phyloP scores from a whole-genome alignment of 2,113 vertebrate genomes.

The Sus scrofa region DNA sequence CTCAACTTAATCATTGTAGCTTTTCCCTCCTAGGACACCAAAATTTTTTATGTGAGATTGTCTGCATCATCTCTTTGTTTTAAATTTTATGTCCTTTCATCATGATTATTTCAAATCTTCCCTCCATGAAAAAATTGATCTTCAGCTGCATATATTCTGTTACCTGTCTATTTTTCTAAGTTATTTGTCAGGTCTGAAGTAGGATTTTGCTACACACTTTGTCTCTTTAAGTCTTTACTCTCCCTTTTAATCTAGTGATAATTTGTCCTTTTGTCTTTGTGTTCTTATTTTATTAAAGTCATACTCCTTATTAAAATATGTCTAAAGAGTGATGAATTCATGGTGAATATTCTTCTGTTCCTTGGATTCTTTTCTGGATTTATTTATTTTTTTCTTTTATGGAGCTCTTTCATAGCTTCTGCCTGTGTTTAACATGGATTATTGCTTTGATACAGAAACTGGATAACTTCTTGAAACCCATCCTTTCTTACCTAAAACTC shows the following conservation, averaged over 20 bases:
- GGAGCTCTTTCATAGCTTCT: slow-evolving; percentile 34
- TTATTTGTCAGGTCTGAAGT: background rate
- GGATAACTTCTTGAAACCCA: background rate
- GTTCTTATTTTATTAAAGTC: slow-evolving; percentile 9
- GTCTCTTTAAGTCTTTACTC: background rate
- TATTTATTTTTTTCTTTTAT: background rate
- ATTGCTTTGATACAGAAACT: background rate
- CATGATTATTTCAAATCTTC: background rate
- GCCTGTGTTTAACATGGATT: background rate
- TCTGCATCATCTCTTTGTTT: background rate
- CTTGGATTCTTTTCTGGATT: background rate
- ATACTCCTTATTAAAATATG: background rate
- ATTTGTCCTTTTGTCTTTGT: slow-evolving; percentile 29
- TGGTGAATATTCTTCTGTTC: background rate
- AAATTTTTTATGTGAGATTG: background rate
- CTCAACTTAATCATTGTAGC: background rate
- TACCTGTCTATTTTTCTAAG: background rate
- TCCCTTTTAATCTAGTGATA: background rate
- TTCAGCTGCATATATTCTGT: background rate
- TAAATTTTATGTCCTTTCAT: background rate
- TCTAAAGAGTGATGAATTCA: background rate
- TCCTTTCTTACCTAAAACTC: background rate
- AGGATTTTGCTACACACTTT: background rate
- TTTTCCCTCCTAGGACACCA: background rate
- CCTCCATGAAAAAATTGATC: background rate